Percentiles rank a stretch among this genome's conserved stretches.
phyloP scores from a whole-genome alignment of 2,113 vertebrate genomes.

The Channa maculata region DNA sequence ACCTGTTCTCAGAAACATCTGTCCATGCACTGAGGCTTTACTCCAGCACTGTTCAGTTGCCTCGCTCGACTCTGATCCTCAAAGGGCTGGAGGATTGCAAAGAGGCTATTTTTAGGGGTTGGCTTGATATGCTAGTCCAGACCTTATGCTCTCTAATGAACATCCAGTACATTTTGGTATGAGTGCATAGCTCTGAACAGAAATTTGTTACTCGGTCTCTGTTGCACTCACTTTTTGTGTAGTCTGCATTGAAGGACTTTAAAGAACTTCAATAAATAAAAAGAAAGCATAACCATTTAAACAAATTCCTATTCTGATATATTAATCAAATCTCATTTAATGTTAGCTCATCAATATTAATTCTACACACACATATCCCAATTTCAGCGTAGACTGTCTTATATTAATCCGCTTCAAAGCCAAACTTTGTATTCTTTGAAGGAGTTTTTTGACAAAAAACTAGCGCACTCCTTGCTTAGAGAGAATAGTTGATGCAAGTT shows the following conservation, averaged over 20 bases:
- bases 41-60: constrained; percentile 72
- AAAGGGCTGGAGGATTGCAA: constrained; percentile 67
- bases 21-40: constrained; percentile 67
- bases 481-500: constrained; percentile 51
- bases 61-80: constrained; percentile 71
- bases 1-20: constrained; percentile 84
- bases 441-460: constrained; percentile 11
- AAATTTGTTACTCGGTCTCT: constrained; percentile 11
- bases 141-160: constrained; percentile 69
- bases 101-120: constrained; percentile 72
- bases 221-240: not conserved
- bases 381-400: constrained; percentile 5
- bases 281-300: not conserved
- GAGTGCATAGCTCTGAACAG: constrained; percentile 8
- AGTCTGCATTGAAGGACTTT: not conserved
- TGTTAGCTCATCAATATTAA: not conserved
- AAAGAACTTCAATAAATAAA: constrained; percentile 1
- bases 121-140: constrained; percentile 61
- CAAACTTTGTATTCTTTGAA: constrained; percentile 26
- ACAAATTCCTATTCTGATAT: not conserved
- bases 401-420: constrained; percentile 48
- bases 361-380: not conserved
- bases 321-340: constrained; percentile 2
- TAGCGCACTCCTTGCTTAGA: constrained; percentile 44
- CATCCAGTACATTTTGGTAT: constrained; percentile 22